phyloP scores from a whole-genome alignment of 2,888 invertebrate species.

The Sepiola atlantica region DNA sequence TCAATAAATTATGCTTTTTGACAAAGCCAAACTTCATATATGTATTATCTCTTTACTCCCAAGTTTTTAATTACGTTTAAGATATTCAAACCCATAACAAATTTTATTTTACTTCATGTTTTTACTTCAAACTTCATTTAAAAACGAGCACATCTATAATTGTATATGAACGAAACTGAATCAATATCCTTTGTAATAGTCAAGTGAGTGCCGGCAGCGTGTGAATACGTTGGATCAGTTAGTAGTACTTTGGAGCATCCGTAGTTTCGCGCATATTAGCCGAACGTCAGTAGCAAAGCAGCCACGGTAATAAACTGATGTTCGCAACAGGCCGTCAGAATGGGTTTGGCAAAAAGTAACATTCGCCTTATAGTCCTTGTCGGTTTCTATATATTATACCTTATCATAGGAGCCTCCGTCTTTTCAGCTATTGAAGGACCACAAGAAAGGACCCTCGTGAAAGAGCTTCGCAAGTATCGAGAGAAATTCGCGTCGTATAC shows the following conservation, averaged over 20 bases:
- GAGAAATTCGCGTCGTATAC: slow-evolving; percentile 80
- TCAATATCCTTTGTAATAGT: not conserved
- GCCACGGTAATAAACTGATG: slow-evolving; percentile 37
- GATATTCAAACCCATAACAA: not conserved
- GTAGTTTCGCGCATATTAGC: slow-evolving; percentile 23
- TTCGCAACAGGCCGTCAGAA: slow-evolving; percentile 47
- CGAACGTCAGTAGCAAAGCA: slow-evolving; percentile 6
- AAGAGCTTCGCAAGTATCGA: slow-evolving; percentile 78
- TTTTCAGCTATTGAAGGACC: slow-evolving; percentile 88
- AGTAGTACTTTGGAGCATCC: slow-evolving; percentile 43
- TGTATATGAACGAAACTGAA: not conserved
- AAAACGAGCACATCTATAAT: not conserved
- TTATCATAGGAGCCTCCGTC: slow-evolving; percentile 84
- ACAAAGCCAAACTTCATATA: not conserved
- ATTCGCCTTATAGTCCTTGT: slow-evolving; percentile 69
- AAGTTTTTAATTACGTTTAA: not conserved
- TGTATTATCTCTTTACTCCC: too few species aligned
- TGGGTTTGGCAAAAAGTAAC: slow-evolving; percentile 60
- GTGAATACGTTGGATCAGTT: not conserved
- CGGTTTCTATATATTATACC: slow-evolving; percentile 78
- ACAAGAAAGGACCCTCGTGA: slow-evolving; percentile 79
- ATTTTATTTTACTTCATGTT: not conserved
- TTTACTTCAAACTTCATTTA: not conserved
- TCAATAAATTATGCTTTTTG: not conserved
- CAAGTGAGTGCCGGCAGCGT: not conserved